Percentiles rank a stretch among this genome's conserved stretches.
These are phyloP conservation scores for Dendrolimus houi DNA, from an alignment of 2,888 invertebrate species.

Conservation along the genomic window DNA sequence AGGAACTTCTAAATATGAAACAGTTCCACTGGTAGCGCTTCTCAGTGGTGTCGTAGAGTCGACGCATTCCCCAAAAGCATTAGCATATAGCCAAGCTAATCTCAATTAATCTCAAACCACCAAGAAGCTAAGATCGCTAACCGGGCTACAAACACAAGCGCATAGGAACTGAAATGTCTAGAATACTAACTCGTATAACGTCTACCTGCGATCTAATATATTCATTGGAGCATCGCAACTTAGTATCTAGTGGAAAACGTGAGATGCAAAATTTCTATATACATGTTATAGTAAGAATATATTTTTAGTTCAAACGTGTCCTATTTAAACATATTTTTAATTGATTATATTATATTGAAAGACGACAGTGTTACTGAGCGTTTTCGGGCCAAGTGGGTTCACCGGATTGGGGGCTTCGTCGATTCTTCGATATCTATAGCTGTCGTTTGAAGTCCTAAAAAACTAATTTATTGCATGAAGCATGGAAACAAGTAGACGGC, in stretches of 20 bases:
- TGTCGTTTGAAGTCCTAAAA: no score
- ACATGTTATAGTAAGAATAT: not conserved
- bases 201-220: slow-evolving; percentile 47
- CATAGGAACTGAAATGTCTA: slow-evolving; percentile 24
- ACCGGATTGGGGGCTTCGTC: no score
- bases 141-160: slow-evolving; percentile 25
- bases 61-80: not conserved
- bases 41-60: not conserved
- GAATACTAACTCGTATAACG: slow-evolving; percentile 42
- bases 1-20: no score
- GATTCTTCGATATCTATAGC: no score
- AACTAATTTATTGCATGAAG: no score
- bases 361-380: no score
- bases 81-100: not conserved
- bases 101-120: not conserved
- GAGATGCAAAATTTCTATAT: slow-evolving; percentile 31
- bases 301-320: no score
- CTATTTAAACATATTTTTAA: no score
- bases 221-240: slow-evolving; percentile 56
- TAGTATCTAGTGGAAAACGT: slow-evolving; percentile 26
- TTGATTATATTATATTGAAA: no score
- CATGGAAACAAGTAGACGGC: no score
- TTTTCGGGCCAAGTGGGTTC: no score
- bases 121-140: slow-evolving; percentile 7
- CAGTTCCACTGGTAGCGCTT: not conserved